Evolutionary conservation across 2,888 invertebrate genomes (phyloP).

Genomic region (Buathra laborator): DNA sequence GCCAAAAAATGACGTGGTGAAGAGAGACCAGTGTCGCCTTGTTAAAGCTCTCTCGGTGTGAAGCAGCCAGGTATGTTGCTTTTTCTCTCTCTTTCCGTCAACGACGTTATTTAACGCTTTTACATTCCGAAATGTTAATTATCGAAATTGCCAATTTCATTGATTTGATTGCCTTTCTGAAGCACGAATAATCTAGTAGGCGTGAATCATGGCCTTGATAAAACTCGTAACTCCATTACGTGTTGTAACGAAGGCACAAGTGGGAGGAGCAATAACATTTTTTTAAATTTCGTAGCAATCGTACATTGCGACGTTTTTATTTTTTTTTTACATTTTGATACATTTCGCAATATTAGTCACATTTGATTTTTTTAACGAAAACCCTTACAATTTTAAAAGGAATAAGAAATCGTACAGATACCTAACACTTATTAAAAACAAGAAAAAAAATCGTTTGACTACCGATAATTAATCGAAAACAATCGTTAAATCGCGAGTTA

Average conservation of each 20-base stretch:
- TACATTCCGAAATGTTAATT: not conserved
- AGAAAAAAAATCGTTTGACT: too few relatives aligned
- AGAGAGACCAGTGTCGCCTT: conserved; percentile 71
- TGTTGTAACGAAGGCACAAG: conserved; percentile 55
- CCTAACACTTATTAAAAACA: too few relatives aligned
- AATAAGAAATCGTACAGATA: not conserved
- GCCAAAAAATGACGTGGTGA: conserved; percentile 81
- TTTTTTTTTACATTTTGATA: not conserved
- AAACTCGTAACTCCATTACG: conserved; percentile 68
- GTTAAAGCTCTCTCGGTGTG: conserved; percentile 63
- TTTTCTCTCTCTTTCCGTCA: conserved; percentile 10
- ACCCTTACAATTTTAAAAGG: not conserved
- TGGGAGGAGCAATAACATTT: conserved; percentile 65
- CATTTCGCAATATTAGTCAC: too few relatives aligned
- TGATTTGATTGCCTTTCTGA: too few relatives aligned
- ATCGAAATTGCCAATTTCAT: not conserved
- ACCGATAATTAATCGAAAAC: too few relatives aligned
- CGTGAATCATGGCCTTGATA: conserved; percentile 67
- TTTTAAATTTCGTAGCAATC: not conserved
- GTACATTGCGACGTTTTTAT: not conserved
- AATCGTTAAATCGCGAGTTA: too few relatives aligned
- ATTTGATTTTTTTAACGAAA: not conserved
- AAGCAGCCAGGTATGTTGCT: conserved; percentile 66
- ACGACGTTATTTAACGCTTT: conserved; percentile 7
- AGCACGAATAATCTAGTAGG: conserved; percentile 46